Evolutionary conservation across 2,113 vertebrate genomes (phyloP), one percentile per base, ranked within the genome.

Genomic region (Colinus virginianus): DNA sequence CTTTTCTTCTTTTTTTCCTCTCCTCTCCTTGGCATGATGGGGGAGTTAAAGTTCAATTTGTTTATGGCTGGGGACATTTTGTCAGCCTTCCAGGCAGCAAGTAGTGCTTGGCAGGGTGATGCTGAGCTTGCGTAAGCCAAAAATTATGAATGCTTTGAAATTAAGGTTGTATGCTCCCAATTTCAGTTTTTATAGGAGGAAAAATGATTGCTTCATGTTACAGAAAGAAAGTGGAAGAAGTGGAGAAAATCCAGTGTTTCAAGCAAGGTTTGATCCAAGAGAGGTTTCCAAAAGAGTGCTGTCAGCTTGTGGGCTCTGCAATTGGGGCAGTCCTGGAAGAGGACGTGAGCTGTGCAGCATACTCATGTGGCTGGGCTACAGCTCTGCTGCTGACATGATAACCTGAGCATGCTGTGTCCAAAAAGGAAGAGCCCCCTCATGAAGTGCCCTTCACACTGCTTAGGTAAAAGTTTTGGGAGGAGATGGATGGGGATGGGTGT

Each of bases 31-130:
- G 59, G 46, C 8, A 18, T 28, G 40, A 0, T 16, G 34, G 30
- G n/a, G 51, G 46, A 79, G 25, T 66, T 78, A 30, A 85, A 75
- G 58, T 83, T 90, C 48, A 66, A 66, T 84, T 90, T 84, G 74
- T 84, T 97, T 95, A 82, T 92, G 77, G 38, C 88, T 76, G 80
- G 94, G 68, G 40, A 58, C 19, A 78, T 95, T 91, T 96, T 97
- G 96, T 97, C 88, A 90, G 67, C 58, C 48, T 88, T 96, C 90
- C 97, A 97, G 90, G 62, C 90, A 93, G 67, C 72, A 93, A 96
- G 92, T 59, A 95, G 64, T 75, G 25, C 83, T 97, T 97, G 94
- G 93, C 90, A 88, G 75, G 30, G 64, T 66, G 63, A 88, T 72
- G 11, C 68, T 89, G 61, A 90, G 68, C 72, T 40, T 75, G 6